Evolutionary conservation across 2,888 invertebrate species (phyloP), one percentile per base, ranked within the genome.

Genomic region (Pycnomerus fuliginosus): DNA sequence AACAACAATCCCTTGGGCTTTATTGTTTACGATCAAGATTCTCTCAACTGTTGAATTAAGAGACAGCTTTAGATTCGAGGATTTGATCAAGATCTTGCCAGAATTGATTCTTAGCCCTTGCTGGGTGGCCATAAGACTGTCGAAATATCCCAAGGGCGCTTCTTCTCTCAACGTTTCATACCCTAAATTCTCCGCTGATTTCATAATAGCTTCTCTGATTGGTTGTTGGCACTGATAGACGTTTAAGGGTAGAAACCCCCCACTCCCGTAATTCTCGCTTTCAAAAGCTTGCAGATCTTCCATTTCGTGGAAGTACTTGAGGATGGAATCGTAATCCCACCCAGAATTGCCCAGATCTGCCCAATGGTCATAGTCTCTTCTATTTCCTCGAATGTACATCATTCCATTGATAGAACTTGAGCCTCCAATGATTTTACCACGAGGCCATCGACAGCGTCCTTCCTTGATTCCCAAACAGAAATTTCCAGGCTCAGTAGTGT

Each of bases 31-130:
- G 15, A 84, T 70, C 3, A 78, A 62, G 1, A 85, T 64, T 54
- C 74, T 76, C 2, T 74, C 76, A 0, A 76, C 84, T 23, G 73
- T 70, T 0, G 82, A 74, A 25, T 79, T 71, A 47, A 79, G 79
- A 10, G 80, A 72, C 0, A 85, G 73, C 44, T 76, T 74, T 1
- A 85, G 62, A 65, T 85, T 85, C 3, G 68, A 59, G n/a, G n/a
- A n/a, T 68, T 72, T 56, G 74, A 75, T 35, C 3, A 91, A 67
- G 63, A 84, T 88, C 72, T 87, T 90, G 3, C 87, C 85, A 1
- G 87, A 67, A 50, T 73, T 76, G 7, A 71, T 63, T 23, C 73
- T 57, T 2, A 68, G 63, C 56, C 76, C 62, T 61, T 73, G 62
- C 58, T 69, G 50, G 61, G 74, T 59, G 8, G 58, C 60, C 10